Percentiles rank a stretch among this genome's conserved stretches.
These are phyloP conservation scores for pig (Sus scrofa) DNA, from an alignment of 2,113 vertebrate genomes.

Conservation along the genomic window T2T-Sscrofa CM000824.6:155735001-155735500, in stretches of 20 bases:
- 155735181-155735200: background rate
- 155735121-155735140: background rate
- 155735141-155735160: background rate
- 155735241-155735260: background rate
- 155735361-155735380: slow-evolving; percentile 48
- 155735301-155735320: background rate
- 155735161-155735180: background rate
- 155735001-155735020: background rate
- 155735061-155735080: background rate
- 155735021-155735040: accelerated
- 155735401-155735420: background rate
- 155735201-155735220: background rate
- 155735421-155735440: background rate
- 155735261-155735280: background rate
- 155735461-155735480: background rate
- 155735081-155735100: background rate
- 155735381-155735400: background rate
- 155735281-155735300: slow-evolving; percentile 32
- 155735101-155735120: background rate
- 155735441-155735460: background rate
- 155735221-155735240: background rate
- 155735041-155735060: background rate
- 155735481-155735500: background rate
- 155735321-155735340: background rate
- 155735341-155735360: background rate